Evolutionary conservation across 2,113 vertebrate species (phyloP), one percentile per base, ranked within the genome.

Genomic region (Platysteira castanea): DNA sequence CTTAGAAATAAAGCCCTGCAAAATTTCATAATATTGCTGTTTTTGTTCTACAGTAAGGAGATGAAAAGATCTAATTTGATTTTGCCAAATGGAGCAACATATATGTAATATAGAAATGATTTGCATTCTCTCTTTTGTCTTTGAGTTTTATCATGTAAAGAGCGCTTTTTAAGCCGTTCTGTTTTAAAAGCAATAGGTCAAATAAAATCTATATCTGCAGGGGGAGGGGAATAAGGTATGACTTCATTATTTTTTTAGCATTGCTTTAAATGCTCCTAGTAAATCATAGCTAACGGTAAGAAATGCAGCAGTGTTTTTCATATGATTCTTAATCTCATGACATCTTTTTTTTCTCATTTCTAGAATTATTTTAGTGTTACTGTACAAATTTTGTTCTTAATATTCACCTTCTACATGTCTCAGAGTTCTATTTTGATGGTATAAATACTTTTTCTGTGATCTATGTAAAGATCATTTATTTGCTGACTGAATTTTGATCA

Each of bases 11-110:
- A 99, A 99, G 97, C 98, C 97, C 97, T 96, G 98, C 79, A 96
- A 94, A 97, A 98, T 98, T 98, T 98, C 98, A 98, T 97, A 98
- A 98, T 98, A 98, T 98, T 98, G 96, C 96, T 98, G 97, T 98
- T 98, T 98, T 98, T 98, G 97, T 98, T 98, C 97, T 97, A 93
- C 97, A 96, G 96, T 86, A 97, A 96, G 96, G 91, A 98, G 94
- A 98, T 97, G 97, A 98, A 98, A 98, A 98, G 97, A 98, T 97
- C 97, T 97, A 95, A 96, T 97, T 97, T 97, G 97, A 97, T 97
- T 98, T 98, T 98, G 97, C 97, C 97, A 98, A 98, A 98, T 97
- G 96, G 96, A 84, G 95, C 95, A 97, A 98, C 96, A 96, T 97
- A 97, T 97, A 97, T 97, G 97, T 97, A 97, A 97, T 97, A 96